A percentile compares a stretch with the other conserved stretches of the same genome.
Conservation (phyloP, 2,113 vertebrate genomes). For the Ammospiza caudacuta region DNA sequence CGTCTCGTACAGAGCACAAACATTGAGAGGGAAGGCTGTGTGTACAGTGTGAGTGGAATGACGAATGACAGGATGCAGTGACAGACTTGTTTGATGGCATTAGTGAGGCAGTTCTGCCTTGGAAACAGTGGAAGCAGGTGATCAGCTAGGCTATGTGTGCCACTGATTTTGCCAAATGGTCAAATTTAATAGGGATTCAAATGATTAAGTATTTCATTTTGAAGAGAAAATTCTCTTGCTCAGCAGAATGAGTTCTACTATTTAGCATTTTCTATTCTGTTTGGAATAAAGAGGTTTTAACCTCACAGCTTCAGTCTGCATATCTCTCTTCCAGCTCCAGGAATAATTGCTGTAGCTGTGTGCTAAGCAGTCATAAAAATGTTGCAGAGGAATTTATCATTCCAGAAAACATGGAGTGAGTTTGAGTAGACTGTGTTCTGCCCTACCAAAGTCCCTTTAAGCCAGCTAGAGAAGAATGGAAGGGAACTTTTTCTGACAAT, state of each 20-base stretch:
- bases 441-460: neutral
- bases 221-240: conserved; percentile 5
- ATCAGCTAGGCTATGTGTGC: neutral
- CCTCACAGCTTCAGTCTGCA: conserved; percentile 14
- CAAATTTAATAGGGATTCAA: neutral
- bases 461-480: neutral
- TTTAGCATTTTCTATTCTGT: conserved; percentile 14
- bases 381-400: conserved; percentile 3
- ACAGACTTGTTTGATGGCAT: neutral
- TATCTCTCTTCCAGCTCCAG: neutral
- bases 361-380: conserved; percentile 18
- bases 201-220: conserved; percentile 1
- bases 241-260: conserved; percentile 2
- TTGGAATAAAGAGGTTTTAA: conserved; percentile 35
- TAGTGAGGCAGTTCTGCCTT: neutral
- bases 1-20: neutral
- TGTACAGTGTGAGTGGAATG: conserved; percentile 11
- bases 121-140: neutral
- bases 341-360: conserved; percentile 11
- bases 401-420: conserved; percentile 10
- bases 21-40: neutral
- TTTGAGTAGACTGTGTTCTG: neutral
- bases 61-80: neutral
- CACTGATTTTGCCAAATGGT: neutral
- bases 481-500: neutral